A percentile compares a stretch with the other conserved stretches of the same genome.
phyloP scores from a whole-genome alignment of 2,888 invertebrate genomes.

The Ypsolopha sequella region DNA sequence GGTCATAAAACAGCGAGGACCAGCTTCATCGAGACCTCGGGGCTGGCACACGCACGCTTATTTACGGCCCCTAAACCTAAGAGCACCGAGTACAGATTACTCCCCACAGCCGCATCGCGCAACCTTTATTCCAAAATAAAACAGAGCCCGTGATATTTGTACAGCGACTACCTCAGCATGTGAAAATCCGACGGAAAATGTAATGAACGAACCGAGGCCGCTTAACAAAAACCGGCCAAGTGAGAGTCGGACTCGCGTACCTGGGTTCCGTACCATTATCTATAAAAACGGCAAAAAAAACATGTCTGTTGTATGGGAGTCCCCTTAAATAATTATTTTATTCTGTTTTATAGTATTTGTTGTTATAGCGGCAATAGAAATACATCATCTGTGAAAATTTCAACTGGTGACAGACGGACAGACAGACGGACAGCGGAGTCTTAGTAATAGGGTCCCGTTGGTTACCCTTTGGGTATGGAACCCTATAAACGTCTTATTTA shows the following conservation, averaged over 20 bases:
- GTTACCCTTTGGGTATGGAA: too few species aligned
- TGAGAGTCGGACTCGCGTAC: too few species aligned
- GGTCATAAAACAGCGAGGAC: constrained; percentile 28
- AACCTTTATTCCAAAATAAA: constrained; percentile 14
- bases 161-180: not conserved
- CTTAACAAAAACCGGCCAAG: not conserved
- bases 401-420: too few species aligned
- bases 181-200: not conserved
- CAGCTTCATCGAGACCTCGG: constrained; percentile 18
- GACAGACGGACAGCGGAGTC: too few species aligned
- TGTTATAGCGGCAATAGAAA: too few species aligned
- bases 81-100: constrained; percentile 23
- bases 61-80: constrained; percentile 34
- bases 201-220: not conserved
- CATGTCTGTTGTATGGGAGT: too few species aligned
- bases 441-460: too few species aligned
- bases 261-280: too few species aligned
- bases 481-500: not conserved
- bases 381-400: too few species aligned
- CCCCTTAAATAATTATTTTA: too few species aligned
- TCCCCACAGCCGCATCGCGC: constrained; percentile 12
- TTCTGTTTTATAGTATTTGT: too few species aligned
- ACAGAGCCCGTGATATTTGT: not conserved
- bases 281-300: too few species aligned
- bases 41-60: constrained; percentile 17